phyloP scores from a whole-genome alignment of 2,888 invertebrate genomes.

The Mythimna ferrago region DNA sequence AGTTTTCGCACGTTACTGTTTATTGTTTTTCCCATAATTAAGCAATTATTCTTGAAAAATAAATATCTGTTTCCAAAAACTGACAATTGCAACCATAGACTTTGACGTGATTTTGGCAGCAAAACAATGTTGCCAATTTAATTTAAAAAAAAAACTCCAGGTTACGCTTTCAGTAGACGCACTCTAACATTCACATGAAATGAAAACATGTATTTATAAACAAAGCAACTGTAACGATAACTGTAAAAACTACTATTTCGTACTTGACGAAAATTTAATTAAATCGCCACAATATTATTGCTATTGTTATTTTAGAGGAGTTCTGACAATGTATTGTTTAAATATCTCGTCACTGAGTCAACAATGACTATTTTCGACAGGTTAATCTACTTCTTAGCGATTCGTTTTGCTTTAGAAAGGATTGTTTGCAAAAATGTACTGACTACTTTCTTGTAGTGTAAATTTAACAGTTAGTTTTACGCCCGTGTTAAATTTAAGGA shows the following conservation, averaged over 20 bases:
- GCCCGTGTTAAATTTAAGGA: neutral
- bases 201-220: constrained; percentile 21
- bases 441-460: neutral
- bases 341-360: constrained; percentile 8
- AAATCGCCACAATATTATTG: constrained; percentile 13
- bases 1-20: too few relatives aligned
- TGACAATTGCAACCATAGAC: too few relatives aligned
- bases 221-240: constrained; percentile 24
- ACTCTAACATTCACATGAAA: constrained; percentile 18
- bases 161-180: too few relatives aligned
- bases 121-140: too few relatives aligned
- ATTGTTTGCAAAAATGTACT: neutral
- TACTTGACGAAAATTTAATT: constrained; percentile 30
- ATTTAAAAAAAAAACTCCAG: too few relatives aligned
- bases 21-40: too few relatives aligned
- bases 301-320: constrained; percentile 11
- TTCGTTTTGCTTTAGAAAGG: neutral
- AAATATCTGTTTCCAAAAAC: too few relatives aligned
- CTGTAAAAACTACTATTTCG: constrained; percentile 20
- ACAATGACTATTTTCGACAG: neutral
- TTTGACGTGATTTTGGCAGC: too few relatives aligned
- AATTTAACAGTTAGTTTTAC: constrained; percentile 2
- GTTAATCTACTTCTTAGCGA: neutral
- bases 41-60: too few relatives aligned
- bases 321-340: constrained; percentile 20